These are phyloP conservation scores for Ceramica pisi DNA, from an alignment of 2,888 invertebrate species.

Conservation along the genomic window DNA sequence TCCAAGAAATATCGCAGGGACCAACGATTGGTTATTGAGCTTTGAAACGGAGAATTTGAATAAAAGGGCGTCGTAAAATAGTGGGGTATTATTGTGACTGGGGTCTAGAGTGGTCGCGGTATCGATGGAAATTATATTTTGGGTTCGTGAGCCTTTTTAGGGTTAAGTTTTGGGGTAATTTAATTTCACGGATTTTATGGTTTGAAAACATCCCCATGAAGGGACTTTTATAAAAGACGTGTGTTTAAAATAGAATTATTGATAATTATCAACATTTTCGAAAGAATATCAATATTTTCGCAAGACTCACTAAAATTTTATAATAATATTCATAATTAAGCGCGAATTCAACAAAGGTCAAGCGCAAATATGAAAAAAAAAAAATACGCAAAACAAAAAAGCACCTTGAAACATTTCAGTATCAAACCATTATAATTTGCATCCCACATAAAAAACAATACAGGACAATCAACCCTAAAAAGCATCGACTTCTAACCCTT, in stretches of 20 bases:
- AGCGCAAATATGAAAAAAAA: background rate
- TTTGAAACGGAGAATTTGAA: constrained; percentile 87
- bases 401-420: background rate
- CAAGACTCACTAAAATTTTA: too few relatives aligned
- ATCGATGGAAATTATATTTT: constrained; percentile 48
- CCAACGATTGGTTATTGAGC: constrained; percentile 83
- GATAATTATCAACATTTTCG: too few relatives aligned
- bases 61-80: constrained; percentile 89
- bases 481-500: constrained; percentile 60
- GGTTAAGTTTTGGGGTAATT: constrained; percentile 19
- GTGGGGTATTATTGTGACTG: constrained; percentile 84
- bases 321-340: too few relatives aligned
- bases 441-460: constrained; percentile 48
- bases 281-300: too few relatives aligned
- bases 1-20: constrained; percentile 76
- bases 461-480: constrained; percentile 59
- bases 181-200: too few relatives aligned
- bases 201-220: background rate
- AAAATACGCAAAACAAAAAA: background rate
- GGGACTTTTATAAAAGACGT: too few relatives aligned
- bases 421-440: constrained; percentile 27
- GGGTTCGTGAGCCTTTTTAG: constrained; percentile 9
- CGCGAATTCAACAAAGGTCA: background rate
- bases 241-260: too few relatives aligned
- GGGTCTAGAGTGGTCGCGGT: constrained; percentile 70